Percentiles rank a stretch among this genome's conserved stretches.
These are phyloP conservation scores for Apus apus DNA, from an alignment of 2,113 vertebrate species.

Conservation along the genomic window DNA sequence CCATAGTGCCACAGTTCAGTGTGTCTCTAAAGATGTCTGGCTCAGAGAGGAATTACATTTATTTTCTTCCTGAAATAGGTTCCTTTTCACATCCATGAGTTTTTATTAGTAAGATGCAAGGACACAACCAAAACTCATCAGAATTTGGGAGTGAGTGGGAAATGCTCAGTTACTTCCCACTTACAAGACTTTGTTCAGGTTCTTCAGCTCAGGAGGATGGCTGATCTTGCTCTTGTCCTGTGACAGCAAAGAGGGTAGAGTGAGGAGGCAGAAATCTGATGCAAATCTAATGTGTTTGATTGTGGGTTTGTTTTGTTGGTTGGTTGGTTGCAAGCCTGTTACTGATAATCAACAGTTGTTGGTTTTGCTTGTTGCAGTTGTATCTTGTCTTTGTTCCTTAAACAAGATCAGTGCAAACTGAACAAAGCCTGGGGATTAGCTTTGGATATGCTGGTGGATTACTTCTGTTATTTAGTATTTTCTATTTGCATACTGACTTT, in stretches of 20 bases:
- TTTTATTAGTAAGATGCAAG: not conserved
- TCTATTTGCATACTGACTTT: not conserved
- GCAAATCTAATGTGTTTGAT: not conserved
- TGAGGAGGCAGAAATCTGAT: not conserved
- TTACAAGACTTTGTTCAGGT: not conserved
- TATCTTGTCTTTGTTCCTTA: not conserved
- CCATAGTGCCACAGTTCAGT: not conserved
- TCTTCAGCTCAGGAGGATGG: not conserved
- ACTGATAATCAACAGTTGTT: not conserved
- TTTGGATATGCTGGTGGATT: not conserved
- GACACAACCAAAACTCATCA: not conserved
- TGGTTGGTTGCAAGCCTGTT: not conserved
- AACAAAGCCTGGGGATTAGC: not conserved
- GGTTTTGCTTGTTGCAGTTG: not conserved
- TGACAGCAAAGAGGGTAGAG: not conserved
- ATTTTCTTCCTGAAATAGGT: not conserved
- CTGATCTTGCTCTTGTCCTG: not conserved
- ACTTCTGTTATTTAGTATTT: not conserved
- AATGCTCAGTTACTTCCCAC: not conserved
- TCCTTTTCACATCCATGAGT: not conserved
- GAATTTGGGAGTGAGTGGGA: slow-evolving; percentile 45
- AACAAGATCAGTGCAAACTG: not conserved
- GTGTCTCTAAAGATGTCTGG: not conserved
- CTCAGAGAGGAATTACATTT: not conserved
- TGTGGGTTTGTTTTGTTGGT: not conserved